Evolutionary conservation across 2,113 vertebrate species (phyloP), one percentile per base, ranked within the genome.

Genomic region (Charina bottae): DNA sequence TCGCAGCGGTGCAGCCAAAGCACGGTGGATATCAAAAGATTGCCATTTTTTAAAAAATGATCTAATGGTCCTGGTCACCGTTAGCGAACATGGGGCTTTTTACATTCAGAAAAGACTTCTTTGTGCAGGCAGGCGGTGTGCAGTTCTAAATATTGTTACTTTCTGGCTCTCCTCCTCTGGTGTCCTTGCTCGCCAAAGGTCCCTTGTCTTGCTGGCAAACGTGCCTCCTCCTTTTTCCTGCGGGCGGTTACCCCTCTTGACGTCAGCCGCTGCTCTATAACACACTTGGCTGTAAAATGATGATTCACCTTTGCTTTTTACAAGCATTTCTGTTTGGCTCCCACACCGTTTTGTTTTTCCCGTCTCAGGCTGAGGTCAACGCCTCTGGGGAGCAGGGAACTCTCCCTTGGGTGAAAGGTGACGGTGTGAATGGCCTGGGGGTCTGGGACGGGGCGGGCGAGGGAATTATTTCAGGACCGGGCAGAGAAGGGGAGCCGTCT

Each of bases 1-100:
- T 64, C 24, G 3, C 88, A 68, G 13, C 37, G 49, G 87, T 4
- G 10, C 56, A 0, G 28, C 58, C 49, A 2, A 37, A 64, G 59
- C n/a, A 24, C 6, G 2, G 12, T 11, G 26, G 26, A 0, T 3
- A 10, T 0, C 37, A 24, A 53, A 53, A 53, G 6, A 2, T 0
- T 6, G 24, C 13, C 23, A 26, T 4, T 85, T 85, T 54, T 85
- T 2, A 53, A 49, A 62, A 24, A 4, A 33, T 54, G 13, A 84
- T 53, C 83, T 46, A 0, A 2, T 24, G 0, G 42, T 84, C 83
- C 9, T 24, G 33, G 4, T 8, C 8, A 4, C 17, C 1, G 1
- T 84, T 42, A 9, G 21, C 1, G 12, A 17, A 15, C 26, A 37
- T 19, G 68, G n/a, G n/a, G n/a, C n/a, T 1, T 19, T 72, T 72